phyloP scores from a whole-genome alignment of 2,888 invertebrate genomes.

The Octonoba sinensis region DNA sequence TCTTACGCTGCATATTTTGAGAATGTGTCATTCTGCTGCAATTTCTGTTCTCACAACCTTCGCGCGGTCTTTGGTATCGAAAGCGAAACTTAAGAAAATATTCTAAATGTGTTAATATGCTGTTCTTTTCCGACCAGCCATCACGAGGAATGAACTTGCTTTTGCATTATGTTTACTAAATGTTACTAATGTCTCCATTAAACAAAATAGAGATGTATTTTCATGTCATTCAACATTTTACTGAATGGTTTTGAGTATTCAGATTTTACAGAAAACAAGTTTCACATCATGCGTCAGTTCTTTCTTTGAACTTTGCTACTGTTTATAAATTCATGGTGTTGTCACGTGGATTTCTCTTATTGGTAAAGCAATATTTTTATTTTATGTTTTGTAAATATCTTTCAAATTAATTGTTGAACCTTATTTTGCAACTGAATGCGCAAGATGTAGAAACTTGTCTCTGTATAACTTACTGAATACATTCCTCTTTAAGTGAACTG shows the following conservation, averaged over 20 bases:
- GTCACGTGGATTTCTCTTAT: too few relatives aligned
- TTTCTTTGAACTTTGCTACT: not conserved
- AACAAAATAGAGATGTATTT: conserved; percentile 50
- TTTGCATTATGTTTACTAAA: conserved; percentile 22
- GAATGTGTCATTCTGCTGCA: conserved; percentile 9
- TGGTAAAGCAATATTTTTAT: too few relatives aligned
- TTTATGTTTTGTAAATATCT: too few relatives aligned
- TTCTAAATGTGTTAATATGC: not conserved
- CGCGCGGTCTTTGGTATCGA: too few relatives aligned
- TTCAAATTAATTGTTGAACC: too few relatives aligned
- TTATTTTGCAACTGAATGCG: too few relatives aligned
- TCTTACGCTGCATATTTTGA: conserved; percentile 23
- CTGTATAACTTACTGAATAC: too few relatives aligned
- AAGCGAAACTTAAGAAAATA: not conserved
- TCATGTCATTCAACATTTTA: conserved; percentile 52
- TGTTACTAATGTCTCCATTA: conserved; percentile 39
- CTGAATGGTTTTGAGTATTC: conserved; percentile 40
- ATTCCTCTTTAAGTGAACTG: too few relatives aligned
- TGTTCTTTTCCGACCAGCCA: conserved; percentile 33
- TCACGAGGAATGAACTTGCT: conserved; percentile 4
- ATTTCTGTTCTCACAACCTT: too few relatives aligned
- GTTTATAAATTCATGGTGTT: too few relatives aligned
- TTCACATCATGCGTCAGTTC: not conserved
- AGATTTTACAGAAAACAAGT: conserved; percentile 21
- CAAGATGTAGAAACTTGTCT: too few relatives aligned